These are phyloP conservation scores for Camponotus vicinus DNA, from an alignment of 1,140 invertebrate genomes.

Conservation along the genomic window DNA sequence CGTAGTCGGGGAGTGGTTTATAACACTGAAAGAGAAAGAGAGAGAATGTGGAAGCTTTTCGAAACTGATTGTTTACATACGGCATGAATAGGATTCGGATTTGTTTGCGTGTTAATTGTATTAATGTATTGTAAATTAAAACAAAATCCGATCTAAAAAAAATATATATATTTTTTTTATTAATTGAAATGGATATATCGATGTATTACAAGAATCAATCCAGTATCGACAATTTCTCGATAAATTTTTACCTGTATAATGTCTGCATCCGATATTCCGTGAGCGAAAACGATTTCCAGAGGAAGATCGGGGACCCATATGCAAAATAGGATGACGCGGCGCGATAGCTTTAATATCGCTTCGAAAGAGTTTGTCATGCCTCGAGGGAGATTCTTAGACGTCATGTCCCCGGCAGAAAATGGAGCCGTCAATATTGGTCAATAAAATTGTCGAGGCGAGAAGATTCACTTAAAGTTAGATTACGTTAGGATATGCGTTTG, in stretches of 20 bases:
- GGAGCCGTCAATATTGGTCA: not conserved
- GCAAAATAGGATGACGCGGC: not conserved
- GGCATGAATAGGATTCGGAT: not conserved
- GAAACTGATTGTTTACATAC: conserved; percentile 38
- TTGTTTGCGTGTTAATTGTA: not conserved
- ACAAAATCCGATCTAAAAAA: not conserved
- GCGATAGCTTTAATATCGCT: conserved; percentile 41
- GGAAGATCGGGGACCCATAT: conserved; percentile 15
- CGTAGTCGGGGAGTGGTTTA: not conserved
- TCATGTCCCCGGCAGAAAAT: not conserved
- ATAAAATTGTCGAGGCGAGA: conserved; percentile 21
- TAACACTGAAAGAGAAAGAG: conserved; percentile 44
- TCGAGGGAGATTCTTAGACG: conserved; percentile 7
- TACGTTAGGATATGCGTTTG: conserved; percentile 1
- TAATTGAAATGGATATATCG: not conserved
- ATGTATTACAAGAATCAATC: not conserved
- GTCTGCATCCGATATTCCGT: conserved; percentile 11
- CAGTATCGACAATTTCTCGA: not conserved
- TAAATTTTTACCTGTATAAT: conserved; percentile 7
- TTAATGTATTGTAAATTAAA: not conserved
- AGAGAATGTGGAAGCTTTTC: conserved; percentile 25
- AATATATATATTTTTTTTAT: no score
- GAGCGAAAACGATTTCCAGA: not conserved
- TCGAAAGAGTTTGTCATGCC: conserved; percentile 14
- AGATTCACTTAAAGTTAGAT: conserved; percentile 20